These are phyloP conservation scores for Nomada hirtipes DNA, from an alignment of 2,888 invertebrate genomes.

Conservation along the genomic window DNA sequence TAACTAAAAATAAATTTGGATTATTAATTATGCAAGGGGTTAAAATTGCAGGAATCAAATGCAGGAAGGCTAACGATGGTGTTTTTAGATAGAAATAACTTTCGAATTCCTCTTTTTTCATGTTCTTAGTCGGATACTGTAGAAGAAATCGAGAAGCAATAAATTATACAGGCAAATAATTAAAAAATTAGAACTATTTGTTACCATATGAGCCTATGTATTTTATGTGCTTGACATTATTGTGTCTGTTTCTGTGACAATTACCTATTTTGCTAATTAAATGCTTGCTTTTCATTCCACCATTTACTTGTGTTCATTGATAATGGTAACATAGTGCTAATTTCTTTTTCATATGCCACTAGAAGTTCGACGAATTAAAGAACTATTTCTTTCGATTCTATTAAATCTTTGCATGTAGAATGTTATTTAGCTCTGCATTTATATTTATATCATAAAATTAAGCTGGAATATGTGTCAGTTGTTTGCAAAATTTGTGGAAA, in stretches of 20 bases:
- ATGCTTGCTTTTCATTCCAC: constrained; percentile 24
- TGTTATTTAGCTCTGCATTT: constrained; percentile 52
- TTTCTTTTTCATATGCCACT: constrained; percentile 47
- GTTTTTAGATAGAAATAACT: too few species aligned
- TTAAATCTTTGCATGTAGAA: constrained; percentile 72
- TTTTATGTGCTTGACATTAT: constrained; percentile 15
- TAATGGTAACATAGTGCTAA: constrained; percentile 44
- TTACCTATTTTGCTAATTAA: constrained; percentile 29
- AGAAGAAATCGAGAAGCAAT: too few species aligned
- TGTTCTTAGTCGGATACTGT: too few species aligned
- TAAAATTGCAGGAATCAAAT: too few species aligned
- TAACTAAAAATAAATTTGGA: too few species aligned
- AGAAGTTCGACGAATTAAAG: constrained; percentile 39
- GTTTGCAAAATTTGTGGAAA: constrained; percentile 8
- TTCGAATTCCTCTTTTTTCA: too few species aligned
- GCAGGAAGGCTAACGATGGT: too few species aligned
- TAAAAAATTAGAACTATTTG: background rate
- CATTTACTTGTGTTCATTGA: constrained; percentile 1
- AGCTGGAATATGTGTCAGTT: too few species aligned
- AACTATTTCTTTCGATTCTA: constrained; percentile 36
- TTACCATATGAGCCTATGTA: background rate
- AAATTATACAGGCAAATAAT: too few species aligned
- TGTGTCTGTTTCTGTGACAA: constrained; percentile 8
- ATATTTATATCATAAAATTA: constrained; percentile 16
- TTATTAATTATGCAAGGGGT: too few species aligned